Evolutionary conservation across 2,797 vertebrate species (phyloP).

Genomic region (Eulemur albifrons): DNA sequence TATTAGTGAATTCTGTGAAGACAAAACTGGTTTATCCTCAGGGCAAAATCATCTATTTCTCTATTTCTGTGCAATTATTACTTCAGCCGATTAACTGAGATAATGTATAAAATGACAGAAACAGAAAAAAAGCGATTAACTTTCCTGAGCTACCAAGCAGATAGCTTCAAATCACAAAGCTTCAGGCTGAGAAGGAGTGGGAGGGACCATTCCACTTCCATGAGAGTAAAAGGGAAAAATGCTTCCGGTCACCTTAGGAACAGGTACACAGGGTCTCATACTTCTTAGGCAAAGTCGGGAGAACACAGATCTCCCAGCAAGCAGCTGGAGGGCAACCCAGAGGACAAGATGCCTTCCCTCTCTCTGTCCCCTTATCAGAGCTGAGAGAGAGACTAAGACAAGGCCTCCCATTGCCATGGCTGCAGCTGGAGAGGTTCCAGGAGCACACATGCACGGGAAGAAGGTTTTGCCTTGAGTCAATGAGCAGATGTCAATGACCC

Average conservation of each 20-base stretch:
- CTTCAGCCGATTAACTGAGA: not conserved
- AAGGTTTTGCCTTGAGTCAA: not conserved
- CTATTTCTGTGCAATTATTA: not conserved
- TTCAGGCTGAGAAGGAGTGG: not conserved
- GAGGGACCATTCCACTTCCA: not conserved
- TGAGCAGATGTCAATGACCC: not conserved
- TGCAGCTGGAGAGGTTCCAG: not conserved
- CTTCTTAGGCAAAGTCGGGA: not conserved
- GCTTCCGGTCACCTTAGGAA: not conserved
- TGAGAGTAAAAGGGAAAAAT: not conserved
- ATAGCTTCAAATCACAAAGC: not conserved
- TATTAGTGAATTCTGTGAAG: not conserved
- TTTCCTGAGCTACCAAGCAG: not conserved
- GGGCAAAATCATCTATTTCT: not conserved
- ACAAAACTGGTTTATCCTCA: not conserved
- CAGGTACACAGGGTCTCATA: not conserved
- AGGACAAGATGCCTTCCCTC: not conserved
- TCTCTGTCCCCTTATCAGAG: not conserved
- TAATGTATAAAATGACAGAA: not conserved
- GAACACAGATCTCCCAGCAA: not conserved
- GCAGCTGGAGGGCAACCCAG: not conserved
- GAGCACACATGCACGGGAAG: not conserved
- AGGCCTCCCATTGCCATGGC: fast-evolving
- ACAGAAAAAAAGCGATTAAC: not conserved
- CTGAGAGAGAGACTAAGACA: not conserved